phyloP scores from a whole-genome alignment of 2,888 invertebrate species.

The Eustalomyia histrio region DNA sequence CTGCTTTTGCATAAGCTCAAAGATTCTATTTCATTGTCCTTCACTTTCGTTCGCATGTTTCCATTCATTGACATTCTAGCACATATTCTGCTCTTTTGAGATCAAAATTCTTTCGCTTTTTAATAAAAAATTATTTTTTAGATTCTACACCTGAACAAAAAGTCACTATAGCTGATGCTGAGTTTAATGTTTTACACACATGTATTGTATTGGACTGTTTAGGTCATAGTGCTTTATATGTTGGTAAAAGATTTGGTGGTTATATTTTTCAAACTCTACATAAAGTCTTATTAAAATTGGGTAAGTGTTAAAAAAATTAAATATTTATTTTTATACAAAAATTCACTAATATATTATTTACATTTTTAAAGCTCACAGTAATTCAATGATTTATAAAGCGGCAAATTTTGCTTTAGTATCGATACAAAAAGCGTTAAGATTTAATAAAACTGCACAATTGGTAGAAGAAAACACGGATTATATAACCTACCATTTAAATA shows the following conservation, averaged over 20 bases:
- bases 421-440: constrained; percentile 82
- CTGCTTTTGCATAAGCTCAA: too few relatives aligned
- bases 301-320: constrained; percentile 76
- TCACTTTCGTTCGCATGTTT: too few relatives aligned
- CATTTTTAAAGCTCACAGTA: constrained; percentile 82
- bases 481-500: constrained; percentile 85
- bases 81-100: too few relatives aligned
- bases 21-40: too few relatives aligned
- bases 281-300: constrained; percentile 85
- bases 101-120: too few relatives aligned
- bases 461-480: constrained; percentile 87
- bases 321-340: not conserved
- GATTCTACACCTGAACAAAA: constrained; percentile 65
- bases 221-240: constrained; percentile 82
- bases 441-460: constrained; percentile 82
- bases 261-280: constrained; percentile 85
- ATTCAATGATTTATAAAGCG: constrained; percentile 83
- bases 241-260: constrained; percentile 81
- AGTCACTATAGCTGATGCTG: constrained; percentile 80
- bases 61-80: too few relatives aligned
- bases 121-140: not conserved
- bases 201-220: constrained; percentile 87
- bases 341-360: not conserved
- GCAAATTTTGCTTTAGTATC: constrained; percentile 82
- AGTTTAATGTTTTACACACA: constrained; percentile 84